Evolutionary conservation across 2,113 vertebrate genomes (phyloP).

Genomic region (Ranitomeya variabilis): DNA sequence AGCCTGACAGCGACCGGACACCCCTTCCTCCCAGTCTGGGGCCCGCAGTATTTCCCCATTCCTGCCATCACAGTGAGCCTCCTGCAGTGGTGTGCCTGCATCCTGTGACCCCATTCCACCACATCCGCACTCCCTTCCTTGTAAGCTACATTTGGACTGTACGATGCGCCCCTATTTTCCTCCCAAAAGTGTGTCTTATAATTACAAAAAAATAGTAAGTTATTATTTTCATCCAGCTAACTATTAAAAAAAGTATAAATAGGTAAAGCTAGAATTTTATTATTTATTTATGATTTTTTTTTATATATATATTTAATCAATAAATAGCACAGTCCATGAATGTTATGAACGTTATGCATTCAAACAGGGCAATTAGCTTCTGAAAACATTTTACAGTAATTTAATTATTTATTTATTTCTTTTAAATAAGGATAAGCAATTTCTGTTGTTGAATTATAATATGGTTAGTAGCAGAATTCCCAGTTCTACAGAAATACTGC

Average conservation of each 20-base stretch:
- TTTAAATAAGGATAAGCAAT: conserved; percentile 1
- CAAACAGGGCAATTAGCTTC: background rate
- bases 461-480: background rate
- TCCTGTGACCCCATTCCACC: no score
- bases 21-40: no score
- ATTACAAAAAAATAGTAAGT: no score
- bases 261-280: background rate
- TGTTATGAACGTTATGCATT: background rate
- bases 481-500: background rate
- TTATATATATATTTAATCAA: no score
- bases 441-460: background rate
- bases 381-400: background rate
- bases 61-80: no score
- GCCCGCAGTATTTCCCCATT: no score
- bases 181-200: no score
- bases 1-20: no score
- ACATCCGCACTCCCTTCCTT: no score
- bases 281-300: background rate
- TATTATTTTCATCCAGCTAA: background rate
- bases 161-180: no score
- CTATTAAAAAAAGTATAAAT: background rate
- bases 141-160: no score
- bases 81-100: no score
- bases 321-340: background rate
- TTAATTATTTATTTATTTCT: conserved; percentile 10